Evolutionary conservation across 1,140 invertebrate species (phyloP), one percentile per base, ranked within the genome.

Genomic region (Halictus rubicundus): DNA sequence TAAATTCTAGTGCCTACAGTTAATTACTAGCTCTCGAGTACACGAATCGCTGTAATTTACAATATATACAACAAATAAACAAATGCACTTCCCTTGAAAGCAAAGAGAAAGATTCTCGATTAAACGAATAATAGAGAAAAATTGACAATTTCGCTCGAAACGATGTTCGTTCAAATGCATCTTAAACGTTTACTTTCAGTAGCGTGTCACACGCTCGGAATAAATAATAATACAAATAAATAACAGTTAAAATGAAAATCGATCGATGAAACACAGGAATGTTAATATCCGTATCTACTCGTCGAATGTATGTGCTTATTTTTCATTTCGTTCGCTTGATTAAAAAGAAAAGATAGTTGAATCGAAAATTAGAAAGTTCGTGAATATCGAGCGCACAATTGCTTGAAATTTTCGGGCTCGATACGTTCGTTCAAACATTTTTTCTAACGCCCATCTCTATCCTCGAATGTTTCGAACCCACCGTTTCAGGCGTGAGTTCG

Each of bases 21-120:
- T 82, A 81, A 86, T 78, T 81, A 37, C 81, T 85, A 87, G 80
- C 84, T 86, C 80, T 81, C 72, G 86, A 91, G 89, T 92, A 91
- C 88, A 90, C 88, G 87, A 88, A 86, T 87, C 68, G 69, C 42
- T 66, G 82, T 88, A 90, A 90, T 93, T 90, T 93, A 93, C 91
- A 78, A 91, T 92, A 92, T 93, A 73, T 92, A 93, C 91, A 93
- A 88, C 82, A 91, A 85, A 91, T 89, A 92, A 92, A 90, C 86
- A 89, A 91, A 92, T 88, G 88, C 89, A 90, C 87, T 80, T 72
- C 54, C 76, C 68, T 70, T 59, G n/a, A 21, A 57, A 64, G 60
- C 7, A 61, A 60, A 46, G 19, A 25, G 63, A 37, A 37, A 65
- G n/a, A 39, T n/a, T n/a, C n/a, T n/a, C n/a, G 60, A 42, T 7